Evolutionary conservation across 1,140 invertebrate genomes (phyloP).

Genomic region (Scaptomyza graminum): DNA sequence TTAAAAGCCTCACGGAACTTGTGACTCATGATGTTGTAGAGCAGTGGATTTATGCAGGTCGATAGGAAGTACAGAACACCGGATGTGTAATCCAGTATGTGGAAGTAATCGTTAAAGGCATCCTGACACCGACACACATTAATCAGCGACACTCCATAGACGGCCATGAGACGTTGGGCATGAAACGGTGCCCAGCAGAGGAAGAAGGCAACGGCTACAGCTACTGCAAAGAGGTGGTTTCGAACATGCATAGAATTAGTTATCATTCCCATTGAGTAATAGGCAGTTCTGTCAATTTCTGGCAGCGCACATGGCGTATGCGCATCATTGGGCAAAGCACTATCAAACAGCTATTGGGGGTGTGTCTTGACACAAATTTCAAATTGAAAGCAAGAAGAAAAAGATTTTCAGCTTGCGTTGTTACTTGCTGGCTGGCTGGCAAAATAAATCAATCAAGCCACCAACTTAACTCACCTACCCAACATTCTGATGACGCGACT

Average conservation of each 20-base stretch:
- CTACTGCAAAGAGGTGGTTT: conserved; percentile 87
- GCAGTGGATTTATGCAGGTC: conserved; percentile 91
- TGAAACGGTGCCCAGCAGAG: conserved; percentile 98
- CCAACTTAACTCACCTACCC: conserved; percentile 85
- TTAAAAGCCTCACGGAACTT: conserved; percentile 93
- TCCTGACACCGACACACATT: conserved; percentile 81
- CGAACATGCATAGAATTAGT: conserved; percentile 32
- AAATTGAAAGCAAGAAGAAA: conserved; percentile 52
- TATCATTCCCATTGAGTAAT: conserved; percentile 18
- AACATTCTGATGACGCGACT: conserved; percentile 88
- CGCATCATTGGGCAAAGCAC: conserved; percentile 42
- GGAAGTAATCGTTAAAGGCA: conserved; percentile 85
- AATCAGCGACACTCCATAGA: conserved; percentile 85
- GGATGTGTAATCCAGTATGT: conserved; percentile 88
- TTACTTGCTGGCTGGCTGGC: conserved; percentile 26
- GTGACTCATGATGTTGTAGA: conserved; percentile 95
- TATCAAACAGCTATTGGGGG: conserved; percentile 16
- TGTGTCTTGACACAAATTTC: conserved; percentile 62
- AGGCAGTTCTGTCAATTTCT: neutral
- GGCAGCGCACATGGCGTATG: conserved; percentile 41
- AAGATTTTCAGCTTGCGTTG: too few relatives aligned
- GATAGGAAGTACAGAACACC: conserved; percentile 90
- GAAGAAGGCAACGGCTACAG: conserved; percentile 97
- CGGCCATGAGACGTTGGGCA: conserved; percentile 91
- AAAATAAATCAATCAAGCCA: conserved; percentile 66